These are phyloP conservation scores for Bombus affinis DNA, from an alignment of 1,140 invertebrate genomes.

Conservation along the genomic window DNA sequence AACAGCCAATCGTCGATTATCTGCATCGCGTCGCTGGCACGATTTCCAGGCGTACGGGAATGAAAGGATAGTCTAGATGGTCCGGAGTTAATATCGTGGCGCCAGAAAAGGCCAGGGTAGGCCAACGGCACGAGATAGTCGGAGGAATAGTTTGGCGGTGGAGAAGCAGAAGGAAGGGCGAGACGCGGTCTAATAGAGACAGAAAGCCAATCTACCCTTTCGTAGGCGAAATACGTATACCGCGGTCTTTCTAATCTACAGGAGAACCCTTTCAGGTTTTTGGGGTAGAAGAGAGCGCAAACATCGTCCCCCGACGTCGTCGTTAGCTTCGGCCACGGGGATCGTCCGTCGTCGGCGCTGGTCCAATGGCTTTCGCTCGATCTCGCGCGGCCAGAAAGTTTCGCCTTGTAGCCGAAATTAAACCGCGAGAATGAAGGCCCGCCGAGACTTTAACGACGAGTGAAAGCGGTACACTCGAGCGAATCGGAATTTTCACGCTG, in stretches of 20 bases:
- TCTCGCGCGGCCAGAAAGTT: slow-evolving; percentile 67
- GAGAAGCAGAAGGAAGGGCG: neutral
- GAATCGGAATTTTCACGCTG: slow-evolving; percentile 42
- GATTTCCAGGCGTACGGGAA: neutral
- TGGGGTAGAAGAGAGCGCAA: slow-evolving; percentile 71
- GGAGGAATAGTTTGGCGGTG: neutral
- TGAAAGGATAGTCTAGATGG: neutral
- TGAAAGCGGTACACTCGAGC: slow-evolving; percentile 43
- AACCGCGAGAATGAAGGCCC: slow-evolving; percentile 66
- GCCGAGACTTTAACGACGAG: slow-evolving; percentile 61
- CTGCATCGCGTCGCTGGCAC: slow-evolving; percentile 16
- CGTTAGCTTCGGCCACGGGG: neutral
- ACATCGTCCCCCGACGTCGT: slow-evolving; percentile 63
- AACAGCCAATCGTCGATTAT: slow-evolving; percentile 21
- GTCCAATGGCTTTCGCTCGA: slow-evolving; percentile 59
- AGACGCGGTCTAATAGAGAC: slow-evolving; percentile 65
- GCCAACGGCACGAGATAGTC: neutral
- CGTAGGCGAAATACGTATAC: slow-evolving; percentile 53
- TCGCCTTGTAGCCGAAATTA: slow-evolving; percentile 74
- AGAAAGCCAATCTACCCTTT: slow-evolving; percentile 66
- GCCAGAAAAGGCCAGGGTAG: neutral
- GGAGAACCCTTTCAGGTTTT: slow-evolving; percentile 77
- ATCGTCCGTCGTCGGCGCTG: slow-evolving; percentile 2
- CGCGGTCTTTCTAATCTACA: slow-evolving; percentile 73
- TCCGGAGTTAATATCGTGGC: slow-evolving; percentile 18